Conservation (phyloP, 2,113 vertebrate species). For the Caranx ignobilis region DNA sequence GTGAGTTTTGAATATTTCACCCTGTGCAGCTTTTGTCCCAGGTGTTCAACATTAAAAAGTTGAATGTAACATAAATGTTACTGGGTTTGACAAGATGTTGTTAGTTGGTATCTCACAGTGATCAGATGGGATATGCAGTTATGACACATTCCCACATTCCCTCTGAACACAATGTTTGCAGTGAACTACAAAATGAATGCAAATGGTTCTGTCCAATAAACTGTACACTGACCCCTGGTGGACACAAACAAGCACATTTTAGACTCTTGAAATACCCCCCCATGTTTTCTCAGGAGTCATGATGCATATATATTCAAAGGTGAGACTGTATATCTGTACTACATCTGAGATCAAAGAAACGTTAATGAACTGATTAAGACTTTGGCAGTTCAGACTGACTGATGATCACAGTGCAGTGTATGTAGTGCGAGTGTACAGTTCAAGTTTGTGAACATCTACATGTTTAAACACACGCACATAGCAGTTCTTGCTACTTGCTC, state of each 20-base stretch:
- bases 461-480: neutral
- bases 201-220: slow-evolving; percentile 28
- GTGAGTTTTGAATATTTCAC: neutral
- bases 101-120: neutral
- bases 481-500: neutral
- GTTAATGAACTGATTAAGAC: neutral
- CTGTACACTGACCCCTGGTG: slow-evolving; percentile 74
- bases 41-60: neutral
- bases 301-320: neutral
- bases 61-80: neutral
- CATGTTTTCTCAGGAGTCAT: neutral
- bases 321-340: neutral
- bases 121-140: neutral
- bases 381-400: neutral
- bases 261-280: fast-evolving
- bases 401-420: neutral
- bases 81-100: neutral
- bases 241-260: slow-evolving; percentile 26
- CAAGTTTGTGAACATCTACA: slow-evolving; percentile 7
- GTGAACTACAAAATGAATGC: neutral
- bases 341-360: neutral
- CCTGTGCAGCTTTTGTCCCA: neutral
- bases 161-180: neutral
- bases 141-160: neutral
- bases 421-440: neutral